Conservation (phyloP, 2,113 vertebrate species). For the Dascyllus trimaculatus region DNA sequence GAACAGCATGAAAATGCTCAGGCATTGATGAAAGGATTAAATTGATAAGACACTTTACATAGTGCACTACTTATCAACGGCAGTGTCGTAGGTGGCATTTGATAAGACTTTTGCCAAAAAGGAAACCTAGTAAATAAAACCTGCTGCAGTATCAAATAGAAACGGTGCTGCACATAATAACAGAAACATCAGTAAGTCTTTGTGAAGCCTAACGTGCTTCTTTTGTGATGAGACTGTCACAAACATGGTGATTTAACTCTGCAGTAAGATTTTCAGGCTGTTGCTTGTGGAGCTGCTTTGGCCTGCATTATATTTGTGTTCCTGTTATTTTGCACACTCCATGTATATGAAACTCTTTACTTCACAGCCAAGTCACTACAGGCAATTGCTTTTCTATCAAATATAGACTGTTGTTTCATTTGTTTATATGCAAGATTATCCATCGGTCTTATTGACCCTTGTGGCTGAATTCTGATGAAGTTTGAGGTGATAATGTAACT, state of each 20-base stretch:
- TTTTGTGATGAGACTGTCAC: not conserved
- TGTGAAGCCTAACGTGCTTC: not conserved
- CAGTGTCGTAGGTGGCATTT: slow-evolving; percentile 22
- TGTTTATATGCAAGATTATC: slow-evolving; percentile 38
- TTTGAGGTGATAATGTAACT: slow-evolving; percentile 1
- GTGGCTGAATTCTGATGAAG: slow-evolving; percentile 5
- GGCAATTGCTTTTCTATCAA: slow-evolving; percentile 23
- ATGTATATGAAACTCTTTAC: not conserved
- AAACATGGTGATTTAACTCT: not conserved
- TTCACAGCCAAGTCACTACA: slow-evolving; percentile 16
- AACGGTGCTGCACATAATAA: slow-evolving; percentile 9
- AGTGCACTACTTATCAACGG: slow-evolving; percentile 6
- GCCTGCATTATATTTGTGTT: not conserved
- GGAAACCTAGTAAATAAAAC: slow-evolving; percentile 12
- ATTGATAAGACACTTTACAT: not conserved
- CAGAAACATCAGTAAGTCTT: slow-evolving; percentile 6
- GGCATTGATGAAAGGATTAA: not conserved
- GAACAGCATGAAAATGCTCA: not conserved
- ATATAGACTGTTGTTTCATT: slow-evolving; percentile 15
- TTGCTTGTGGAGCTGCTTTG: not conserved
- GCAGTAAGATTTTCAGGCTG: not conserved
- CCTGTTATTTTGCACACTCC: not conserved
- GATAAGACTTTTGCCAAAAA: slow-evolving; percentile 2
- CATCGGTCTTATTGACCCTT: slow-evolving; percentile 35
- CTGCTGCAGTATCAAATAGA: slow-evolving; percentile 11